phyloP scores from a whole-genome alignment of 2,888 invertebrate species.

The Cerastis rubricosa region DNA sequence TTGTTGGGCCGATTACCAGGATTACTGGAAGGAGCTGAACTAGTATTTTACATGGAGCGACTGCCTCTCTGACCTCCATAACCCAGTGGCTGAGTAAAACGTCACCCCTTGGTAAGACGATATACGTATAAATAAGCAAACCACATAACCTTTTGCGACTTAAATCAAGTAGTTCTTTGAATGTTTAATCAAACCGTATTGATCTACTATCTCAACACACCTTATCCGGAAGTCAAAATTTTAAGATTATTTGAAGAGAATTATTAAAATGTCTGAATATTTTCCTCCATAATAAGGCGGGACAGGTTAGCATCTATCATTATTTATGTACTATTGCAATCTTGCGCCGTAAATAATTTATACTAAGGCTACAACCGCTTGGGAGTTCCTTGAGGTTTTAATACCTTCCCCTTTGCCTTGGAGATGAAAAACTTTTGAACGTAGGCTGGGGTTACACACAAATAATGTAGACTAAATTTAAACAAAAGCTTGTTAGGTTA shows the following conservation, averaged over 20 bases:
- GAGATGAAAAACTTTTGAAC: slow-evolving; percentile 18
- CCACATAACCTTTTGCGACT: neutral
- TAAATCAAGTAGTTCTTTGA: neutral
- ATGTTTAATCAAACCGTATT: neutral
- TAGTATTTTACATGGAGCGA: neutral
- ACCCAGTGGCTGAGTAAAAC: neutral
- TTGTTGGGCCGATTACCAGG: neutral
- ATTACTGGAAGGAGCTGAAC: neutral
- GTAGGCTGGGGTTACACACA: neutral
- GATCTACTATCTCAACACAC: neutral
- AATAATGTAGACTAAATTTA: slow-evolving; percentile 4
- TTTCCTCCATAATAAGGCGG: slow-evolving; percentile 32
- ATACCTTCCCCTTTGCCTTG: slow-evolving; percentile 21
- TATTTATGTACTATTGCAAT: slow-evolving; percentile 53
- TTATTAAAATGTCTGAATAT: slow-evolving; percentile 40
- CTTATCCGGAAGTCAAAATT: neutral
- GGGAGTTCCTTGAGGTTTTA: slow-evolving; percentile 33
- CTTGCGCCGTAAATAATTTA: slow-evolving; percentile 47
- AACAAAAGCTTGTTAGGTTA: neutral
- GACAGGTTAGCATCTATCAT: slow-evolving; percentile 49
- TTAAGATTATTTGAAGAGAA: slow-evolving; percentile 15
- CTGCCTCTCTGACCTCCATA: neutral
- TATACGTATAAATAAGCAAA: neutral
- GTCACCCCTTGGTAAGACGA: neutral
- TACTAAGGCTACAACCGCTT: slow-evolving; percentile 14